phyloP scores from a whole-genome alignment of 2,797 vertebrate genomes.

The Gastrophryne carolinensis region DNA sequence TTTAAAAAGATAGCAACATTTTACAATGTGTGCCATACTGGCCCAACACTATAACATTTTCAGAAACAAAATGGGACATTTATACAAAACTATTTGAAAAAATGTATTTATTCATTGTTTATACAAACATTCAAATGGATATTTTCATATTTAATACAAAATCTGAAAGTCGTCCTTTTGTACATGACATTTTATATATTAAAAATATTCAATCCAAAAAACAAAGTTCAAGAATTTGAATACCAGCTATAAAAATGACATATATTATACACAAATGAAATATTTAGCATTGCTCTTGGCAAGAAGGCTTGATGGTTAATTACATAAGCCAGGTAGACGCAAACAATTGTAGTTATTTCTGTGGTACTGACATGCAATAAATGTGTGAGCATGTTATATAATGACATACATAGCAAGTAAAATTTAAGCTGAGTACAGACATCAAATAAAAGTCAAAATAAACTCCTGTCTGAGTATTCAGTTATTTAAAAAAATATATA shows the following conservation, averaged over 20 bases:
- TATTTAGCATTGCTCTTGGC: no score
- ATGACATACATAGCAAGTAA: no score
- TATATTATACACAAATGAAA: no score
- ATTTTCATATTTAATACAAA: slow-evolving; percentile 1
- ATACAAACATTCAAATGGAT: neutral
- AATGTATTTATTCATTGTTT: slow-evolving; percentile 16
- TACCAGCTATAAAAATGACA: no score
- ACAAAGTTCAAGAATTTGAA: no score
- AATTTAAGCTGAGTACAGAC: no score
- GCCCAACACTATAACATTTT: neutral
- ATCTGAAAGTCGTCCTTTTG: neutral
- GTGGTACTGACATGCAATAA: neutral
- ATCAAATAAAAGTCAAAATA: no score
- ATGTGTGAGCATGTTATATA: neutral
- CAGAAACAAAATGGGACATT: neutral
- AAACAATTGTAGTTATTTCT: neutral
- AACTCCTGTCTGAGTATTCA: no score
- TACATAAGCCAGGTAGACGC: neutral
- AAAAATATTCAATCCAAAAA: neutral
- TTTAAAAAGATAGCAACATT: no score
- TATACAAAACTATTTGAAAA: neutral
- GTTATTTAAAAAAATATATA: no score
- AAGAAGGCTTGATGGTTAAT: no score
- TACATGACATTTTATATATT: neutral
- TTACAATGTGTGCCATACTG: no score